phyloP scores from a whole-genome alignment of 2,797 vertebrate genomes.

The Rhinogobio ventralis region DNA sequence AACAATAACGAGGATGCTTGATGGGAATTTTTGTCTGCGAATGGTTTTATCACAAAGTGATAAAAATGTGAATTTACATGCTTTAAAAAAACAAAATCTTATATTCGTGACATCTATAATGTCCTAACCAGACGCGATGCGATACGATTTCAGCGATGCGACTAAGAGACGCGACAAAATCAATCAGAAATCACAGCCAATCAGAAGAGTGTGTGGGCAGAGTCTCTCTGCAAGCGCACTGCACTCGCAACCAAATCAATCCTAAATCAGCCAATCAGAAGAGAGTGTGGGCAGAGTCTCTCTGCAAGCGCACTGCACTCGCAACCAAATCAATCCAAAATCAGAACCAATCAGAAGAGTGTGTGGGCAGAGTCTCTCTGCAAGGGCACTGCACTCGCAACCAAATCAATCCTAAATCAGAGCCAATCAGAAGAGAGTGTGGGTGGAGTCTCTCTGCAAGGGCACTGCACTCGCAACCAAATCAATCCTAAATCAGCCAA shows the following conservation, averaged over 20 bases:
- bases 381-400: too few relatives aligned
- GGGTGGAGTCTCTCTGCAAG: not conserved
- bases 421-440: not conserved
- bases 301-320: too few relatives aligned
- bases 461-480: not conserved
- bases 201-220: not conserved
- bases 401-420: not conserved
- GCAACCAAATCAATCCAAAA: too few relatives aligned
- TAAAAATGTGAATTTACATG: not conserved
- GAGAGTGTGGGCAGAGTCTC: too few relatives aligned
- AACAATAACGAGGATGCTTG: not conserved
- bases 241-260: too few relatives aligned
- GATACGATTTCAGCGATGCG: not conserved
- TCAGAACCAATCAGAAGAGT: too few relatives aligned
- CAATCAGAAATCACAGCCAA: not conserved
- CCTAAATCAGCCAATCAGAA: too few relatives aligned
- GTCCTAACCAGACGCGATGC: not conserved
- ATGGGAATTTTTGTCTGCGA: not conserved
- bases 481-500: not conserved
- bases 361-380: too few relatives aligned
- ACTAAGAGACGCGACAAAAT: not conserved
- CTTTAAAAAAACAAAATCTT: not conserved
- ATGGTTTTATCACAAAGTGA: not conserved
- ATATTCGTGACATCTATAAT: slow-evolving; percentile 24
- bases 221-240: not conserved